Evolutionary conservation across 2,113 vertebrate species (phyloP).

Genomic region (Sebastes schlegelii): DNA sequence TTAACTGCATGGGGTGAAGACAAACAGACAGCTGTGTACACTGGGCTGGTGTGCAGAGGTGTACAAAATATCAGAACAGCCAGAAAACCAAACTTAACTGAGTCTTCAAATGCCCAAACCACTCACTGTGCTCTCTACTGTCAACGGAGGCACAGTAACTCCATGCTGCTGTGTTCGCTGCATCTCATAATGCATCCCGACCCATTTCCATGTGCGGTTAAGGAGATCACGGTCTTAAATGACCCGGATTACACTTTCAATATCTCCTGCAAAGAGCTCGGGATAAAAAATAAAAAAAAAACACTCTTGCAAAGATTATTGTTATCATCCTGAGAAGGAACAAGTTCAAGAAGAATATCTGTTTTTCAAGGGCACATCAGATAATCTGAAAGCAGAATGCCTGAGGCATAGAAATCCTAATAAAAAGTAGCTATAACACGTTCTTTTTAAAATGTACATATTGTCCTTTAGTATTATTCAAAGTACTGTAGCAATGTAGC

Average conservation of each 20-base stretch:
- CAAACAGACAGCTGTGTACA: slow-evolving; percentile 29
- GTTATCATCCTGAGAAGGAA: slow-evolving; percentile 11
- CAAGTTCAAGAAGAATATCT: slow-evolving; percentile 24
- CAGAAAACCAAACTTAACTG: slow-evolving; percentile 47
- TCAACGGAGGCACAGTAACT: slow-evolving; percentile 36
- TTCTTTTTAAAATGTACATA: slow-evolving; percentile 72
- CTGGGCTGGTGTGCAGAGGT: slow-evolving; percentile 39
- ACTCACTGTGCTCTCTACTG: slow-evolving; percentile 26
- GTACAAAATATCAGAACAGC: slow-evolving; percentile 24
- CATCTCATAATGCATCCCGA: slow-evolving; percentile 41
- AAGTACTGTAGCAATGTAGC: slow-evolving; percentile 77
- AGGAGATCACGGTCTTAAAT: slow-evolving; percentile 16
- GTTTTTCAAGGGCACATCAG: slow-evolving; percentile 55
- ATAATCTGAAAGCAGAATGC: slow-evolving; percentile 28
- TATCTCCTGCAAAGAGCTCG: slow-evolving; percentile 13
- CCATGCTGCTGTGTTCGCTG: slow-evolving; percentile 54
- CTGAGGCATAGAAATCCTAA: slow-evolving; percentile 46
- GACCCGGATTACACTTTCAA: slow-evolving; percentile 6
- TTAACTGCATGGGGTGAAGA: not conserved
- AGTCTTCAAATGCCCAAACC: slow-evolving; percentile 31
- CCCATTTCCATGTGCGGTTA: slow-evolving; percentile 27
- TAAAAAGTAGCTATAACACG: slow-evolving; percentile 63
- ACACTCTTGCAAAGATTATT: slow-evolving; percentile 15
- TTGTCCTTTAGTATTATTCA: slow-evolving; percentile 77
- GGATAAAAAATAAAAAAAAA: slow-evolving; percentile 17